These are phyloP conservation scores for Struthidea cinerea DNA, from an alignment of 2,113 vertebrate genomes.

Conservation along the genomic window DNA sequence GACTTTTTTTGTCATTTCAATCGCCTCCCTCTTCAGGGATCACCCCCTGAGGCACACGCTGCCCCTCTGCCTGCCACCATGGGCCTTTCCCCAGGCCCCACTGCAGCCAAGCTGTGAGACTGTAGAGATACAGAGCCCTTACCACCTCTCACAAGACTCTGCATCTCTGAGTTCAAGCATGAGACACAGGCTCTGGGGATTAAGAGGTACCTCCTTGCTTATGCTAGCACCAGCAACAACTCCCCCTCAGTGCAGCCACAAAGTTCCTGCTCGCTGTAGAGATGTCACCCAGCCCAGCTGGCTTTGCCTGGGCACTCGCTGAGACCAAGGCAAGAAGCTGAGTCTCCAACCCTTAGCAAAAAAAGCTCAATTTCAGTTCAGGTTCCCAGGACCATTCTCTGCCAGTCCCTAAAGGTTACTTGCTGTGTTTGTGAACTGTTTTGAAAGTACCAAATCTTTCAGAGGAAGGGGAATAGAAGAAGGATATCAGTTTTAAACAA, in stretches of 20 bases:
- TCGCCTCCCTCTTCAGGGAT: background rate
- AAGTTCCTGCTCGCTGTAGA: background rate
- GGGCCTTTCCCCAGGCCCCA: background rate
- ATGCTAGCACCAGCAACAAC: background rate
- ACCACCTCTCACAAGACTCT: accelerated
- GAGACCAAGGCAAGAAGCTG: background rate
- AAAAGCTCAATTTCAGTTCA: background rate
- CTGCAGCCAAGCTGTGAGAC: background rate
- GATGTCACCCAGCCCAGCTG: accelerated
- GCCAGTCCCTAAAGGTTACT: background rate
- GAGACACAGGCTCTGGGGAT: background rate
- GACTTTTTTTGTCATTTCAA: background rate
- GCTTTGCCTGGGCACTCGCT: accelerated
- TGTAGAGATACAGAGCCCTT: accelerated
- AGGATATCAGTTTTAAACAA: background rate
- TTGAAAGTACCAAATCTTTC: background rate
- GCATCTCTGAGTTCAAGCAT: accelerated
- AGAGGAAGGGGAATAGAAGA: background rate
- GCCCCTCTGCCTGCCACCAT: background rate
- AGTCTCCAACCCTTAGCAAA: background rate
- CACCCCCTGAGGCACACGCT: accelerated
- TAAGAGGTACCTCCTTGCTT: background rate
- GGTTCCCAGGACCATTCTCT: background rate
- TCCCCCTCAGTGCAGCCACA: background rate
- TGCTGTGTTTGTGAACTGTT: background rate